Evolutionary conservation across 1,140 invertebrate species (phyloP), one percentile per base, ranked within the genome.

Genomic region (Paraescarpia echinospica): DNA sequence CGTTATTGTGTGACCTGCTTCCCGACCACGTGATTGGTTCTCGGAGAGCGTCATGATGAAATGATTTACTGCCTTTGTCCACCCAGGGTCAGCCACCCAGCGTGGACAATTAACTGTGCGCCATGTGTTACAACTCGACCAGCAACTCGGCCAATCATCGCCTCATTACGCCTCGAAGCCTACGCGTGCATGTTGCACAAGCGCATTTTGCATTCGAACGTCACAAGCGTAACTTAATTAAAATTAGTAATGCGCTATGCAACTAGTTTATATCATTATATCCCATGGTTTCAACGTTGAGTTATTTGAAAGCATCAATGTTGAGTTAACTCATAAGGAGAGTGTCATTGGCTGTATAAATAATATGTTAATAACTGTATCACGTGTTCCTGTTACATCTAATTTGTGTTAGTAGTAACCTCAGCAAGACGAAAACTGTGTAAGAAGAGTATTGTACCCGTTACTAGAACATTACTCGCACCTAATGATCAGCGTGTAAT

Each of bases 41-140:
- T 77, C 59, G 59, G 12, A 22, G 27, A 27, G 22, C 59, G 14
- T 77, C 59, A 77, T 27, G 18, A 18, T 77, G 27, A 77, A 77
- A 77, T 77, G 59, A 77, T 77, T 77, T 77, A 77, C 59, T 77
- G 59, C 59, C 59, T 77, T 77, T 77, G 59, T 77, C 59, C 59
- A 77, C 59, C 59, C 59, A 4, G 59, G 59, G 59, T 77, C 59
- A 77, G 59, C 22, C 59, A 31, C 59, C 14, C 59, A 77, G 59
- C 59, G 59, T 77, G 59, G 59, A 77, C 59, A 77, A 77, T 77
- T 77, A 77, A 22, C 59, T 27, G 59, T 77, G 59, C 59, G 59
- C 59, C 59, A 77, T 77, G 59, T 77, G 59, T 77, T 77, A 77
- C 59, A 77, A 27, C 59, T 77, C 59, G 59, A 27, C 59, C 9